Evolutionary conservation across 2,797 vertebrate genomes (phyloP), one percentile per base, ranked within the genome.

Genomic region (Phrynocephalus vlangalii): DNA sequence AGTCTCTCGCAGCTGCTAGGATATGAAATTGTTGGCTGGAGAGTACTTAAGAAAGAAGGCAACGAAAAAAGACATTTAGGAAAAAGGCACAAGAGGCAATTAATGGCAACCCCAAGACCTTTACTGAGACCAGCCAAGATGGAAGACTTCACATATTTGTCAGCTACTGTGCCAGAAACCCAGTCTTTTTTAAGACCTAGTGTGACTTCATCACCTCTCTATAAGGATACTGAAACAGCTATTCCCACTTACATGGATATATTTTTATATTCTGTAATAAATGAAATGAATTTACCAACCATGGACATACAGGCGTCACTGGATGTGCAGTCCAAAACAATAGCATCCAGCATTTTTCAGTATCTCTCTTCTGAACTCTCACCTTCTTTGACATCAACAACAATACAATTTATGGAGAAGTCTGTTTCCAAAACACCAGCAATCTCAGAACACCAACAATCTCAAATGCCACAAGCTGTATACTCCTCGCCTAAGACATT

Each of bases 11-110:
- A 1, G 84, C 44, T 96, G 72, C 93, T 96, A 1, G 89, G 92
- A 30, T 91, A 90, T 38, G 82, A 92, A 28, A 90, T 95, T 83
- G 76, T 91, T 70, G 95, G 94, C 66, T 97, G 94, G 94, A 95
- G 94, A 87, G 85, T 94, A 86, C 89, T 96, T 70, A 89, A 91
- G 76, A 90, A 60, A 90, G 89, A 84, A 18, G 1, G 24, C 5
- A 16, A 16, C 8, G 81, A 67, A 18, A 92, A 18, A 5, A 91
- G 71, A n/a, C 66, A 85, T 63, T 81, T 86, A 20, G 91, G 87
- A 66, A 71, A 16, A 84, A 90, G 87, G 5, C 78, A 52, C 6
- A 48, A 0, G 0, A 82, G 87, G 60, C 75, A 0, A 11, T 75
- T 89, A 78, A 93, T 82, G 90, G 82, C 91, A 75, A 94, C 89